Percentiles rank a stretch among this genome's conserved stretches.
Conservation (phyloP, 37 sponge, comb jelly and placozoan genomes). For the Beroe ovata region DNA sequence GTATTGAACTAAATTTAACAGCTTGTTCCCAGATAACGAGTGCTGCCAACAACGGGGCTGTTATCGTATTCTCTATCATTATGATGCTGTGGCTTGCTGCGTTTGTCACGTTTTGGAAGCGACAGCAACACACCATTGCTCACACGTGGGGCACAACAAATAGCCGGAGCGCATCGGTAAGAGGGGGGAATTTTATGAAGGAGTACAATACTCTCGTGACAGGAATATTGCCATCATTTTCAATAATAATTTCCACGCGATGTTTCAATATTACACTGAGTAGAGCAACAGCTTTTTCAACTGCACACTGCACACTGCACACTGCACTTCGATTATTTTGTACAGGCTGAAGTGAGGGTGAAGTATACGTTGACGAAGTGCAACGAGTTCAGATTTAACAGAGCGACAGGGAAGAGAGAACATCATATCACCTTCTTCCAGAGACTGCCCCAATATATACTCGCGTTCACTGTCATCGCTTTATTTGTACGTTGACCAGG, state of each 20-base stretch:
- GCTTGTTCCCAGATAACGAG: conserved; percentile 49
- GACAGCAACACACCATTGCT: conserved; percentile 53
- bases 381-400: neutral
- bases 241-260: no score
- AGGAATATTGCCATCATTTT: no score
- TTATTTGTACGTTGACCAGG: conserved; percentile 32
- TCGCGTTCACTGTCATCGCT: conserved; percentile 23
- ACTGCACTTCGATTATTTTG: no score
- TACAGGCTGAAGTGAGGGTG: conserved; percentile 58
- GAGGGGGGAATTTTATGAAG: no score
- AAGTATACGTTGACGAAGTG: conserved; percentile 14
- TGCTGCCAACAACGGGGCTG: conserved; percentile 37
- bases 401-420: neutral
- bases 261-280: no score
- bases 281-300: no score
- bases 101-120: conserved; percentile 46
- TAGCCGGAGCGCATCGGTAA: conserved; percentile 47
- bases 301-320: no score
- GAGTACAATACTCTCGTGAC: no score
- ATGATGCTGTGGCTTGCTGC: conserved; percentile 44
- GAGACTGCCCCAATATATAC: conserved; percentile 26
- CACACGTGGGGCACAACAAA: conserved; percentile 66
- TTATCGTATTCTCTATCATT: conserved; percentile 56
- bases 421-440: conserved; percentile 6
- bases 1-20: no score